Percentiles rank a stretch among this genome's conserved stretches.
Conservation (phyloP, 2,888 invertebrate species). For the Aspidiotus rigidus region DNA sequence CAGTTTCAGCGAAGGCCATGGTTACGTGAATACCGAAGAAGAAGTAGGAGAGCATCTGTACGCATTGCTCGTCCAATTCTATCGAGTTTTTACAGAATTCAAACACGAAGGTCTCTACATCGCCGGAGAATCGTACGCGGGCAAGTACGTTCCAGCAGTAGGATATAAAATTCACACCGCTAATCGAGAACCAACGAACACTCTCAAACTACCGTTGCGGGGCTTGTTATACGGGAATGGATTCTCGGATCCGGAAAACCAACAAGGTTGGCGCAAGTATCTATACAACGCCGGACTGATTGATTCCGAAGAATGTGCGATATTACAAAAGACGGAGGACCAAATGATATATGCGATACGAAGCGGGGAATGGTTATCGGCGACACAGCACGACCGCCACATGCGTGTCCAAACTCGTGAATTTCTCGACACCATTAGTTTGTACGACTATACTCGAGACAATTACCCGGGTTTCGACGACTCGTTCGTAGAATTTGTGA, state of each 20-base stretch:
- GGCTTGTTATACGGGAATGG: slow-evolving; percentile 73
- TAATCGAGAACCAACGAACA: slow-evolving; percentile 50
- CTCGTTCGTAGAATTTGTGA: slow-evolving; percentile 6
- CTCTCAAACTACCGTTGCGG: slow-evolving; percentile 51
- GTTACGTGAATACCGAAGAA: slow-evolving; percentile 68
- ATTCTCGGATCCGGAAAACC: slow-evolving; percentile 66
- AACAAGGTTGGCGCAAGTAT: slow-evolving; percentile 67
- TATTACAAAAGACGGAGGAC: slow-evolving; percentile 35
- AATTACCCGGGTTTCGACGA: not conserved
- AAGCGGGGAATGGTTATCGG: slow-evolving; percentile 40
- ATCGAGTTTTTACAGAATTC: slow-evolving; percentile 67
- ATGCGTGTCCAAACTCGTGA: not conserved
- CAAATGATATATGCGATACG: slow-evolving; percentile 39
- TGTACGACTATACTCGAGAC: slow-evolving; percentile 1
- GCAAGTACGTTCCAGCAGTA: slow-evolving; percentile 69
- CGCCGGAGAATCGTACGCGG: slow-evolving; percentile 83
- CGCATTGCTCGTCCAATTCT: slow-evolving; percentile 68
- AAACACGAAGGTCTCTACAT: slow-evolving; percentile 69
- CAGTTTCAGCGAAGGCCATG: slow-evolving; percentile 72
- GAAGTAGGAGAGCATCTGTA: slow-evolving; percentile 73
- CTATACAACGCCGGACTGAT: slow-evolving; percentile 62
- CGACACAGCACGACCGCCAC: not conserved
- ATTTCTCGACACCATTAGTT: not conserved
- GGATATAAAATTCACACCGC: slow-evolving; percentile 59
- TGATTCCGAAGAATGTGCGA: slow-evolving; percentile 36